Base-by-base conservation (phyloP, 2,888 invertebrate genomes). In the Oxycera nigricornis region DNA sequence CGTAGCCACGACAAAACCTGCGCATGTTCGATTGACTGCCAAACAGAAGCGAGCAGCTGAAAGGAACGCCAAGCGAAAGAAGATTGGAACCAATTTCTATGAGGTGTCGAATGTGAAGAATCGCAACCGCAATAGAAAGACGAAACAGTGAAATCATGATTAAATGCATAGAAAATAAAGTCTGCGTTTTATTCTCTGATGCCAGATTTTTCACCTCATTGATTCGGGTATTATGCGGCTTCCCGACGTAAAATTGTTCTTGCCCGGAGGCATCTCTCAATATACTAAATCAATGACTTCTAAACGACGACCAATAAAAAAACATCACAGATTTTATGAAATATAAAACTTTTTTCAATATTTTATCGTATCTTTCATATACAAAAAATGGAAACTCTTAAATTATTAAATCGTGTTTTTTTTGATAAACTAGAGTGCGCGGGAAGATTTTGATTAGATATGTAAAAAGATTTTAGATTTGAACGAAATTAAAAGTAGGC, bases 41-140 rank as follows among this genome's bases (percentile, higher is more conserved):
- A 94, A 92, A 84, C 90, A 94, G 81, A 89, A 90, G 78, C 88
- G 95, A 78, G 91, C 92, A 0, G 78, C 90, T 1, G 94, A 94
- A 77, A 88, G 95, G 78, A 89, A 91, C 11, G 89, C 89, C 78
- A 93, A 92, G 79, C 88, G 93, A 11, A 93, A 91, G 82, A 95
- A 94, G 82, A 90, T 93, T 75, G 95, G 95, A 79, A 94, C 93
- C 83, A 93, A 95, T 85, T 95, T 95, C 83, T 95, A 95, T 84
- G 94, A 94, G 88, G 90, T 92, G 31, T 88, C 92, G 9, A 95
- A 96, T 87, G 95, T 95, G 72, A 95, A 95, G 83, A 95, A 95
- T 84, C 90, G 91, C 79, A 94, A 94, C 86, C 90, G 92, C 7
- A 73, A 62, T 50, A 73, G 22, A 46, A 70, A 70, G 26, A 26